Conservation (phyloP, 2,888 invertebrate species). For the Dromius quadrimaculatus region DNA sequence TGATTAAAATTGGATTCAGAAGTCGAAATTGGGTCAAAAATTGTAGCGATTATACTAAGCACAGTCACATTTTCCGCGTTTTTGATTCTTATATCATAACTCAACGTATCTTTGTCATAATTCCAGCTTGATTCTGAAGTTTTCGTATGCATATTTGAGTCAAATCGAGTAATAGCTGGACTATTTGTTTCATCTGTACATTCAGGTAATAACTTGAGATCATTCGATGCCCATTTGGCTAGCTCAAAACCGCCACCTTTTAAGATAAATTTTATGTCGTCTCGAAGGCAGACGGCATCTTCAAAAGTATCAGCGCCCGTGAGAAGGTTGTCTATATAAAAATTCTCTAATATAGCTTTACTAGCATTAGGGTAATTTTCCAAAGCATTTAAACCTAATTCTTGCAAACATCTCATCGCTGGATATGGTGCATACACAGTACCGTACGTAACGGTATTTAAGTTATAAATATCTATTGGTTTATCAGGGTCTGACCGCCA, state of each 20-base stretch:
- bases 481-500: too few species aligned
- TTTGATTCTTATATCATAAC: not conserved
- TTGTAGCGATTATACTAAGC: not conserved
- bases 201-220: not conserved
- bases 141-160: constrained; percentile 1
- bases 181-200: not conserved
- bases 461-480: too few species aligned
- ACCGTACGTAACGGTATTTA: too few species aligned
- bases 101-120: not conserved
- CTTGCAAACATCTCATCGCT: too few species aligned
- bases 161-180: not conserved
- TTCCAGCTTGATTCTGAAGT: not conserved
- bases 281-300: not conserved
- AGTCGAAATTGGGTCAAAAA: constrained; percentile 13
- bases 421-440: too few species aligned
- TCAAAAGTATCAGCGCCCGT: constrained; percentile 2
- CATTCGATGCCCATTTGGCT: constrained; percentile 12
- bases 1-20: constrained; percentile 2
- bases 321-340: not conserved
- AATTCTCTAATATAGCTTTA: too few species aligned
- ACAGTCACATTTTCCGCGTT: not conserved
- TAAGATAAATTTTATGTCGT: not conserved
- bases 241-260: constrained; percentile 6
- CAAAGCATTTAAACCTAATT: too few species aligned
- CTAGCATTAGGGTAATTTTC: too few species aligned